Base-by-base conservation (phyloP, 1,140 invertebrate species). In the Bradynema listronoti region DNA sequence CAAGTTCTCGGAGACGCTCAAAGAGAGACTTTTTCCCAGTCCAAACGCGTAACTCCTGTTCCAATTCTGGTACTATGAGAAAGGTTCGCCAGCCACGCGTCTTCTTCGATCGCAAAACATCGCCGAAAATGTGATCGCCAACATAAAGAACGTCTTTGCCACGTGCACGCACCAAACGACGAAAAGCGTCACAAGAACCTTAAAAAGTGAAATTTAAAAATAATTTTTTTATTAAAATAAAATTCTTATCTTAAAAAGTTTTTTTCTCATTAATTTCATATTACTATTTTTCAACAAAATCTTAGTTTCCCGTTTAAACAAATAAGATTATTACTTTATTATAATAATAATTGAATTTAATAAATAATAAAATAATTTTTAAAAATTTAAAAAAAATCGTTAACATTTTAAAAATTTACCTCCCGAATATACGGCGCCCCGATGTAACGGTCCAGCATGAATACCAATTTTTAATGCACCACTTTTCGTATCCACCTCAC, bases 71-170 rank as follows among this genome's bases (percentile, higher is more conserved):
- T 1, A 99, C 89, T 69, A 98, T 89, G 22, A 99, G 84, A 80
- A 98, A 98, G 6, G 94, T 99, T 63, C 91, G 83, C 95, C 95
- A 99, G 0, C 92, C 93, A 30, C 89, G 84, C 42, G 91, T 91
- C 81, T 99, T 99, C 81, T 98, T 98, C 7, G 91, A 95, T 77
- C 96, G 96, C 32, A 97, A 24, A 9, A 67, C 65, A 58, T 67
- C 65, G 14, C 65, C 65, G 36, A 67, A 67, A 36, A 67, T 71
- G 41, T 67, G 65, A 52, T 67, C 65, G n/a, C 91, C 91, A 61
- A 98, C 86, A 78, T 98, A 99, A 0, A 99, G 29, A 27, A 99
- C 92, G 78, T 98, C 93, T 79, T 94, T 95, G 54, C 92, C 92
- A 80, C 92, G 92, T 24, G 91, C 90, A 34, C 91, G 89, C 68